Evolutionary conservation across 2,888 invertebrate species (phyloP).

Genomic region (Chromoteleia sp.): DNA sequence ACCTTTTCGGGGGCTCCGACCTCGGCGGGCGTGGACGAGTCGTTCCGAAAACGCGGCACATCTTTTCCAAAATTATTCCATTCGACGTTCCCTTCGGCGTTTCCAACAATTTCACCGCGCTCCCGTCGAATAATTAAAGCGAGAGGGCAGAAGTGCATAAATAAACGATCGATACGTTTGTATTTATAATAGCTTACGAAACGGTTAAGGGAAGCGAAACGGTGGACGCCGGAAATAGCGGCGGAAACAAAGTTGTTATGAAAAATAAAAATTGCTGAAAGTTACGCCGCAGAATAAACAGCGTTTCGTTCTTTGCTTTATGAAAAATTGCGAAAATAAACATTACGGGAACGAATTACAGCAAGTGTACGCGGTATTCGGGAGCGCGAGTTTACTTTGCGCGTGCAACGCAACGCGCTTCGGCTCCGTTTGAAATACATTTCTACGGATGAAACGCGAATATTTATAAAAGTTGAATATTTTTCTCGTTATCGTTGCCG

Average conservation of each 20-base stretch:
- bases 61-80: no score
- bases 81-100: no score
- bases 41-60: no score
- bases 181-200: conserved; percentile 46
- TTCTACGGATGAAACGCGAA: conserved; percentile 64
- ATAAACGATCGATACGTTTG: conserved; percentile 19
- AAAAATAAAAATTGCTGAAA: conserved; percentile 39
- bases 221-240: conserved; percentile 38
- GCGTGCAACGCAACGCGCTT: conserved; percentile 37
- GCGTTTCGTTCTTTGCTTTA: conserved; percentile 48
- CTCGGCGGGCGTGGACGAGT: no score
- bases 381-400: conserved; percentile 54
- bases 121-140: conserved; percentile 8
- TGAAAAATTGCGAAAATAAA: conserved; percentile 66
- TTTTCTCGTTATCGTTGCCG: conserved; percentile 61
- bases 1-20: background rate
- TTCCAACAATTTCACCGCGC: no score
- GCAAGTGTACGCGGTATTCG: conserved; percentile 33
- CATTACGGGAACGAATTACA: conserved; percentile 64
- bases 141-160: conserved; percentile 11
- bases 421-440: conserved; percentile 62
- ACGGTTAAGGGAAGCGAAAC: conserved; percentile 46
- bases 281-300: conserved; percentile 53
- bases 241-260: conserved; percentile 42
- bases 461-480: conserved; percentile 70